Evolutionary conservation across 2,888 invertebrate species (phyloP).

Genomic region (Prosapia bicincta): DNA sequence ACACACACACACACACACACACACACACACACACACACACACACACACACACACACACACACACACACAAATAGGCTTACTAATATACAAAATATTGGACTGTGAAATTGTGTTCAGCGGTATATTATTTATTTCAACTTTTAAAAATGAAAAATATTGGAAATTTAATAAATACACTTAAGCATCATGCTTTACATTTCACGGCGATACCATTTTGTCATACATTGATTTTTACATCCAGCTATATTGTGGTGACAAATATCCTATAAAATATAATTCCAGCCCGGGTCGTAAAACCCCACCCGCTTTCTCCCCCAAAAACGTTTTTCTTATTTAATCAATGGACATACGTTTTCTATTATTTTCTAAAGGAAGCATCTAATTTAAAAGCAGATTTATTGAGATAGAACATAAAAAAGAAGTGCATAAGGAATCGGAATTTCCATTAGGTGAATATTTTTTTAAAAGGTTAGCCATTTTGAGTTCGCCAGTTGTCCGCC

Average conservation of each 20-base stretch:
- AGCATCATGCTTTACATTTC: too few species aligned
- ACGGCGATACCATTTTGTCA: neutral
- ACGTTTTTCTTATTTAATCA: neutral
- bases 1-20: too few species aligned
- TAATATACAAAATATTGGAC: too few species aligned
- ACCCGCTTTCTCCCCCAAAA: neutral
- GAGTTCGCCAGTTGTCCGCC: slow-evolving; percentile 6
- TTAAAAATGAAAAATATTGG: too few species aligned
- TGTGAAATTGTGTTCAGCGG: too few species aligned
- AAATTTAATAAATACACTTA: too few species aligned
- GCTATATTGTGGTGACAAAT: neutral
- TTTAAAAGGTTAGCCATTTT: neutral
- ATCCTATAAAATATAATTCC: neutral
- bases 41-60: too few species aligned
- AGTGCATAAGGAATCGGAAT: neutral
- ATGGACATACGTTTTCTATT: neutral
- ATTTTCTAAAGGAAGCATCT: neutral
- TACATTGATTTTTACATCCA: neutral
- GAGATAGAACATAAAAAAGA: neutral
- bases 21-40: too few species aligned
- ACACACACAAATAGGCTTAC: too few species aligned
- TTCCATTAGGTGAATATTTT: neutral
- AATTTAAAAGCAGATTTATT: neutral
- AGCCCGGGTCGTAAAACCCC: neutral
- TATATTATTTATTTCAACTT: too few species aligned